Evolutionary conservation across 2,888 invertebrate species (phyloP).

Genomic region (Nemotelus pantherinus): DNA sequence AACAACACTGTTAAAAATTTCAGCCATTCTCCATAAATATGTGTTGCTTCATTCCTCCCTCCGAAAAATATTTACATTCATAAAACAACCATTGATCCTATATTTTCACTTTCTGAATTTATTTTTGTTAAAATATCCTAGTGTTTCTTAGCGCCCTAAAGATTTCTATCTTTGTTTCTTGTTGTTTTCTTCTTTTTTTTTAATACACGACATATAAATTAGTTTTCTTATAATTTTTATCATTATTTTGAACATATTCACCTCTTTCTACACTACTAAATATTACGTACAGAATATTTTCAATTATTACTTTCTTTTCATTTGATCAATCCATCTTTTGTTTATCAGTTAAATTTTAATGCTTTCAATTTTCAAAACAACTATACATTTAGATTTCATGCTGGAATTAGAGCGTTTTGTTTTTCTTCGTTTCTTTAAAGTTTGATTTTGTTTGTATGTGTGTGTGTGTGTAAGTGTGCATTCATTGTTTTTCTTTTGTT

Average conservation of each 20-base stretch:
- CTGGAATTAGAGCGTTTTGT: not conserved
- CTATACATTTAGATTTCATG: not conserved
- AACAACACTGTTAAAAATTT: too few relatives aligned
- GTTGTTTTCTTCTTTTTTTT: not conserved
- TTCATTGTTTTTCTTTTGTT: too few relatives aligned
- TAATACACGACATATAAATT: slow-evolving; percentile 41
- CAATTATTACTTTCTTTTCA: slow-evolving; percentile 17
- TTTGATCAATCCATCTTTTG: not conserved
- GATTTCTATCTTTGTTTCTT: slow-evolving; percentile 8
- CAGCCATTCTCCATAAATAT: too few relatives aligned
- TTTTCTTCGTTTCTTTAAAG: not conserved
- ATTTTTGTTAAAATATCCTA: slow-evolving; percentile 30
- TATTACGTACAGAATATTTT: slow-evolving; percentile 31
- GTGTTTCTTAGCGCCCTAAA: not conserved
- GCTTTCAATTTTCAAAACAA: not conserved
- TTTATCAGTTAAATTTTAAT: not conserved
- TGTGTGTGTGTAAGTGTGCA: not conserved
- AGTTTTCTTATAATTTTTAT: slow-evolving; percentile 8
- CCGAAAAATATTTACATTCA: too few relatives aligned
- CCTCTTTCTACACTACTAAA: not conserved
- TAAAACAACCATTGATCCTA: too few relatives aligned
- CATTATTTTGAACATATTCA: slow-evolving; percentile 36
- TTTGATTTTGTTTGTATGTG: not conserved
- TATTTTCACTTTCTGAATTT: slow-evolving; percentile 1
- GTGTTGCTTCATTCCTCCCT: too few relatives aligned